These are phyloP conservation scores for Chamaetylas fuelleborni DNA, from an alignment of 2,113 vertebrate species.

Conservation along the genomic window DNA sequence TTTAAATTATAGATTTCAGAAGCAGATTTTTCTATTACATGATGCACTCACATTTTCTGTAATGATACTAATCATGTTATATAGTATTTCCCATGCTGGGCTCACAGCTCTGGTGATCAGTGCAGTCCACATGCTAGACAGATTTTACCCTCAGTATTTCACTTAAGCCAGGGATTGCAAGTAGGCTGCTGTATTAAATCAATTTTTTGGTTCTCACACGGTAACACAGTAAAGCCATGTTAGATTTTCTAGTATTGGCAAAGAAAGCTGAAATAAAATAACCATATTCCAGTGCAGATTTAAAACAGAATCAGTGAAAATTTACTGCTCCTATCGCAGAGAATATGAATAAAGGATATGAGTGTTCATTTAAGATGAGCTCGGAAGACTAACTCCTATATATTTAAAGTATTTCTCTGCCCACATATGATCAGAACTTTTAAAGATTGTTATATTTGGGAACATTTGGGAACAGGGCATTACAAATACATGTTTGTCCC, in stretches of 20 bases:
- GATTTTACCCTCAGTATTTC: neutral
- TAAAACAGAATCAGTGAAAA: neutral
- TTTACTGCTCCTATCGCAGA: neutral
- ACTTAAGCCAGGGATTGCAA: constrained; percentile 25
- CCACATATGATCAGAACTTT: neutral
- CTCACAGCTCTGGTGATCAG: neutral
- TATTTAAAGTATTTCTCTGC: neutral
- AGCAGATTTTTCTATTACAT: neutral
- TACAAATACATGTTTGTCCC: neutral
- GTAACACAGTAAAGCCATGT: neutral
- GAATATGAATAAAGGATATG: neutral
- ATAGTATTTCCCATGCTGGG: neutral
- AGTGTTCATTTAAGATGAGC: neutral
- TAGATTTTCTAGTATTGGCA: constrained; percentile 20
- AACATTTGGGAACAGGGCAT: neutral
- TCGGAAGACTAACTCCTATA: neutral
- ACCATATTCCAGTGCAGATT: neutral
- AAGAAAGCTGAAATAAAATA: constrained; percentile 38
- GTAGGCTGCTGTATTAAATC: constrained; percentile 25
- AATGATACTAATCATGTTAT: neutral
- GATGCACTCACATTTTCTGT: neutral
- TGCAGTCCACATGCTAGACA: neutral
- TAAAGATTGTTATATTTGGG: neutral
- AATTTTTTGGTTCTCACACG: constrained; percentile 1
- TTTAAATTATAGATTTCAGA: neutral